Base-by-base conservation (phyloP, 37 sponge, comb jelly and placozoan genomes). In the Trichoplax adhaerens region DNA sequence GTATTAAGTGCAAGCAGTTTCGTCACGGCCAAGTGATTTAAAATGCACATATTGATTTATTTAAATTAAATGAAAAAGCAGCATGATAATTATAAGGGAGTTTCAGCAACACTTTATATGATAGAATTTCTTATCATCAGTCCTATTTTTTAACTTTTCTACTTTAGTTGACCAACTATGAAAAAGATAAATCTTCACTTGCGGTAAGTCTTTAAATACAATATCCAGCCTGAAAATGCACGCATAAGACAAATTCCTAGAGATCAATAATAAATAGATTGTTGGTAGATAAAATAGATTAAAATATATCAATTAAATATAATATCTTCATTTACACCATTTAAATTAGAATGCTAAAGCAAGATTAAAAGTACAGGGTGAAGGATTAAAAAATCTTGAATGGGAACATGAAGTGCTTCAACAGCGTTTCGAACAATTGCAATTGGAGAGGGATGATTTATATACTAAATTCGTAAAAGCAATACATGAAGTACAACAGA, bases 361-460 rank as follows among this genome's bases (percentile, higher is more conserved):
- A 7, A 61, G 90, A 47, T 77, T 97, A 50, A 97, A 91, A 67
- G 90, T 83, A 12, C 93, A 91, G 58, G 93, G 88, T 2, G 75
- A 95, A 1, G 93, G 91, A 53, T 74, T 97, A 64, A 91, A 91
- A 80, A 81, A 81, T 56, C 77, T 97, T 72, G 67, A 81, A 2
- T 97, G 99, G 99, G 99, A 97, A 64, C 93, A 97, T 69, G 99
- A 97, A 58, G 93, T 97, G 7, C 79, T 97, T 55, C 87, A 81
- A 65, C 99, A 97, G 76, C 71, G 93, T 71, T 97, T 91, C 77
- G 75, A 87, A 68, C 86, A 91, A 80, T 72, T 82, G 0, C 81
- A 97, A 59, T 81, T 80, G 56, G 99, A 97, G 82, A 51, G 99
- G 50, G 99, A 97, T 73, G 87, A 88, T 6, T 72, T 97, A 68